Evolutionary conservation across 2,888 invertebrate species (phyloP), one percentile per base, ranked within the genome.

Genomic region (Cabera pusaria): DNA sequence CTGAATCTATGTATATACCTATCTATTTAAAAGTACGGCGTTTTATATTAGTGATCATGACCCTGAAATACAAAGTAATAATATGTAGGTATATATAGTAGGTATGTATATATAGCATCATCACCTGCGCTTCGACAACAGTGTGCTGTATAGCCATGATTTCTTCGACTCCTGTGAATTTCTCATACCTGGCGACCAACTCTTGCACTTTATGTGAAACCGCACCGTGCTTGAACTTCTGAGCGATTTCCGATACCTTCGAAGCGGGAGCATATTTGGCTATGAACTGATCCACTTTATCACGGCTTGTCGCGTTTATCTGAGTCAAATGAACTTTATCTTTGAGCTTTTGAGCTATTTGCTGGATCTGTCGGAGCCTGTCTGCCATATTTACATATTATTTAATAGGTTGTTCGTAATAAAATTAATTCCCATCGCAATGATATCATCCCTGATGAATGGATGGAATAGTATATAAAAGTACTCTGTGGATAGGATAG

Each of bases 101-200:
- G n/a, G n/a, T n/a, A n/a, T n/a, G n/a, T n/a, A n/a, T n/a, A n/a
- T n/a, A n/a, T n/a, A n/a, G n/a, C n/a, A n/a, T n/a, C n/a, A 10
- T 29, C 62, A 92, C 92, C 84, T 92, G 92, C 14, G 94, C 93
- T 56, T 92, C 89, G 1, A 95, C 89, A 1, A 96, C 96, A 27
- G 93, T 90, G 49, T 92, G 91, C 63, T 96, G 96, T 16, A 94
- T 93, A 14, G 90, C 85, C 84, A 93, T 92, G 2, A 96, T 95
- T 74, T 95, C 95, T 49, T 93, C 93, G 28, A 96, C 89, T 1
- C 96, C 96, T 3, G 95, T 93, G 32, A 94, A 88, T 60, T 93
- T 92, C 63, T 94, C 95, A 76, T 95, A 95, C 76, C 89, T 90
- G 12, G 72, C 69, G 24, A 92, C 90, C 29, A 92, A 49, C 27